Evolutionary conservation across 23 tunicate species (phyloP).

Genomic region (Trididemnum clinides): DNA sequence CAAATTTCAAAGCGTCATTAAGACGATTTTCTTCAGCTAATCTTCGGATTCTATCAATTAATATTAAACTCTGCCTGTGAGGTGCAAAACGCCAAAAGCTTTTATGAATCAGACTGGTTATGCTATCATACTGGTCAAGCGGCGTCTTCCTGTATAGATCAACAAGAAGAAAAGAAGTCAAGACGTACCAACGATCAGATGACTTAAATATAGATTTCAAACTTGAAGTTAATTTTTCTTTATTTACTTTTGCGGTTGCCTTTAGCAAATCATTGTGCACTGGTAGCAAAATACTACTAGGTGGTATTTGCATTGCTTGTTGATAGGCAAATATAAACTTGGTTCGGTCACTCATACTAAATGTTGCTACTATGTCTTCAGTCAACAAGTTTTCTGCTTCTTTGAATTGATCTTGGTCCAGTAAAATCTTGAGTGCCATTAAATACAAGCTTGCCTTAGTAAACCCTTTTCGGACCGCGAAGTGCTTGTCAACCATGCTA

Average conservation of each 20-base stretch:
- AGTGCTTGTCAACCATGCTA: neutral
- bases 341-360: neutral
- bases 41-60: neutral
- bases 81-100: neutral
- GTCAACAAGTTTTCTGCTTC: neutral
- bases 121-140: neutral
- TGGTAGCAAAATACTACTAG: neutral
- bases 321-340: neutral
- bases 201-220: no score
- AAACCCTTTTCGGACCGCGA: neutral
- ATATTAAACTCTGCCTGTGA: neutral
- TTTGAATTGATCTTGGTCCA: neutral
- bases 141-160: conserved; percentile 1
- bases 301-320: neutral
- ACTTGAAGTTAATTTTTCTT: no score
- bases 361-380: neutral
- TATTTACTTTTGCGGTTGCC: no score
- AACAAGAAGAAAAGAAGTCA: neutral
- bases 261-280: no score
- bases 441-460: neutral
- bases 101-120: neutral
- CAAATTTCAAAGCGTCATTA: neutral
- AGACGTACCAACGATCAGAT: no score
- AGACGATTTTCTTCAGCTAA: neutral
- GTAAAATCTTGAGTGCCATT: neutral